Evolutionary conservation across 2,888 invertebrate genomes (phyloP).

Genomic region (Erpobdella octoculata): DNA sequence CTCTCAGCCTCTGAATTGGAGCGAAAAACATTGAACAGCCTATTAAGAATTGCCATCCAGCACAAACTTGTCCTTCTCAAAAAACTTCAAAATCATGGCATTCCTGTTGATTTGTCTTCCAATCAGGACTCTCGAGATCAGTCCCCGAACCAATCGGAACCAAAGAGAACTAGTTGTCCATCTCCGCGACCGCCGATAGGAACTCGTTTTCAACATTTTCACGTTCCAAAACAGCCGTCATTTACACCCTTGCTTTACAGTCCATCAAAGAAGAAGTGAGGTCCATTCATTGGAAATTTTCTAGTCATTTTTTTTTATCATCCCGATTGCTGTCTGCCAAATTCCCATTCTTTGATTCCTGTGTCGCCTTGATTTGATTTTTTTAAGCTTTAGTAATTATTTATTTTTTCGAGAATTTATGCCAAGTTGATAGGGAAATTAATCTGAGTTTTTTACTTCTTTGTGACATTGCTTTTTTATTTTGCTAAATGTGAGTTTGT

Average conservation of each 20-base stretch:
- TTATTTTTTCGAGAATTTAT: too few relatives aligned
- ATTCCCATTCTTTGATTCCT: too few relatives aligned
- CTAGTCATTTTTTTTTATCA: too few relatives aligned
- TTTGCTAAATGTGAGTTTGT: too few relatives aligned
- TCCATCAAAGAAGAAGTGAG: background rate
- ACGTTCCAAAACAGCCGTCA: background rate
- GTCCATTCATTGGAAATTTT: too few relatives aligned
- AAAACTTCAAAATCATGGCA: slow-evolving; percentile 12
- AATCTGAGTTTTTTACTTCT: too few relatives aligned
- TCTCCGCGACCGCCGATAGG: background rate
- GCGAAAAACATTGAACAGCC: slow-evolving; percentile 23
- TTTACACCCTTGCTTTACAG: background rate
- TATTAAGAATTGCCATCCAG: slow-evolving; percentile 21
- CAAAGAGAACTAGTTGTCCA: background rate
- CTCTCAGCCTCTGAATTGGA: slow-evolving; percentile 14
- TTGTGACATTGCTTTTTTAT: too few relatives aligned
- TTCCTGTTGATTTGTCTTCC: background rate
- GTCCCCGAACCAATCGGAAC: background rate
- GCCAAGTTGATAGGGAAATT: too few relatives aligned
- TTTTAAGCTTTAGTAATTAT: too few relatives aligned
- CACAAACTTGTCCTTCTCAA: slow-evolving; percentile 18
- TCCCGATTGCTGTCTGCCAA: too few relatives aligned
- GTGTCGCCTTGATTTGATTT: too few relatives aligned
- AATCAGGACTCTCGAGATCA: background rate
- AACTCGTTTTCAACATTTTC: background rate